phyloP scores from a whole-genome alignment of 23 tunicate genomes.

The Halocynthia roretzi region DNA sequence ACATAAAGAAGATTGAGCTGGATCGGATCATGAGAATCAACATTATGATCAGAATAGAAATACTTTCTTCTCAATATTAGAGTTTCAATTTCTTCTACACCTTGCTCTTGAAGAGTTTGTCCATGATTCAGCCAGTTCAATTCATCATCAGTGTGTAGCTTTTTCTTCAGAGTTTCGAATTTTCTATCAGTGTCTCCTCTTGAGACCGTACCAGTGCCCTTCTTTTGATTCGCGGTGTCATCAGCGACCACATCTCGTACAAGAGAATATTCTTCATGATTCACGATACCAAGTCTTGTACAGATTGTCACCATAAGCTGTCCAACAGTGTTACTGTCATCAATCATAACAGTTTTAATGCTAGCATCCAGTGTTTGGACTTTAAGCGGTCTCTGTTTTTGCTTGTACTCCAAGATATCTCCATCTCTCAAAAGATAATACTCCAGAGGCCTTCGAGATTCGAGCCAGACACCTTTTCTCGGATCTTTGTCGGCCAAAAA shows the following conservation, averaged over 20 bases:
- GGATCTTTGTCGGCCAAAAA: slow-evolving; percentile 91
- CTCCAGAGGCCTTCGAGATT: slow-evolving; percentile 81
- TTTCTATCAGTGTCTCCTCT: slow-evolving; percentile 84
- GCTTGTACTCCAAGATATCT: slow-evolving; percentile 84
- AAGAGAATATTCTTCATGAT: slow-evolving; percentile 92
- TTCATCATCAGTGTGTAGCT: slow-evolving; percentile 95
- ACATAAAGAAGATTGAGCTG: slow-evolving; percentile 96
- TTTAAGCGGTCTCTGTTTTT: slow-evolving; percentile 77
- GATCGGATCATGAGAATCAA: slow-evolving; percentile 93
- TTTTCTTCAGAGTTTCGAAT: slow-evolving; percentile 87
- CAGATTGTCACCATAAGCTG: slow-evolving; percentile 93
- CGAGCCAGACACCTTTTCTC: slow-evolving; percentile 91
- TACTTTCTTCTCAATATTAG: slow-evolving; percentile 84
- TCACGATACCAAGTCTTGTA: slow-evolving; percentile 92
- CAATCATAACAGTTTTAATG: slow-evolving; percentile 93
- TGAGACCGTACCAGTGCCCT: slow-evolving; percentile 77
- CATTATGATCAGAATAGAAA: slow-evolving; percentile 97
- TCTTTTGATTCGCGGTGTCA: slow-evolving; percentile 44
- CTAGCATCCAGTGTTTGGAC: slow-evolving; percentile 82
- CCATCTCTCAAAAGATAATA: slow-evolving; percentile 82
- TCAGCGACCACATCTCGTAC: slow-evolving; percentile 56
- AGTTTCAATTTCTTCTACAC: slow-evolving; percentile 83
- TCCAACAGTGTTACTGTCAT: slow-evolving; percentile 90
- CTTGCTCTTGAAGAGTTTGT: slow-evolving; percentile 86
- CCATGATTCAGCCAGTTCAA: slow-evolving; percentile 96